These are phyloP conservation scores for Tor tambroides DNA, from an alignment of 2,113 vertebrate genomes.

Conservation along the genomic window DNA sequence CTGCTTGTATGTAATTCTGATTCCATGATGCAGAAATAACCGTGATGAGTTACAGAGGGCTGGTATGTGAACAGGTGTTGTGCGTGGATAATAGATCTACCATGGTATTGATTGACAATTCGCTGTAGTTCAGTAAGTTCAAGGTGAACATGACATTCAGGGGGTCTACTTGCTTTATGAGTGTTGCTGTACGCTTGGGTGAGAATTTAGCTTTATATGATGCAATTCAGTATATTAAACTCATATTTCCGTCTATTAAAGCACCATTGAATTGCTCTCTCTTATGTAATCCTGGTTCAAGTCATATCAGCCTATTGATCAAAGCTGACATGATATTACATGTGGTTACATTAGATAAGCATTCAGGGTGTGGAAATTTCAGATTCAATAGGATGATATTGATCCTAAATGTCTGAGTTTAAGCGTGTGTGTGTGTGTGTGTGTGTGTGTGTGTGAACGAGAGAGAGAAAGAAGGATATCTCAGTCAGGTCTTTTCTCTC, in stretches of 20 bases:
- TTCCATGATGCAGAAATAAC: constrained; percentile 1
- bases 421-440: neutral
- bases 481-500: constrained; percentile 30
- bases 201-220: constrained; percentile 18
- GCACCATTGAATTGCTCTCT: neutral
- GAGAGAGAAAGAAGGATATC: constrained; percentile 18
- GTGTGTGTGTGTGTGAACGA: neutral
- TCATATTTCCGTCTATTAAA: constrained; percentile 38
- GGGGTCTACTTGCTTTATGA: neutral
- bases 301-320: constrained; percentile 46
- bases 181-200: neutral
- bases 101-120: neutral
- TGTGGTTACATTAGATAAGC: constrained; percentile 42
- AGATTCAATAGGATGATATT: constrained; percentile 52
- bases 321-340: constrained; percentile 38
- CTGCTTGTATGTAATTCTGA: constrained; percentile 12
- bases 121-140: constrained; percentile 1
- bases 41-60: neutral
- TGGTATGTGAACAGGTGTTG: neutral
- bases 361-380: constrained; percentile 49
- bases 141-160: neutral
- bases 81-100: neutral
- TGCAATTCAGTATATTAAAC: constrained; percentile 10
- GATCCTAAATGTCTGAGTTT: constrained; percentile 45
- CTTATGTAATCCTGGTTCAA: constrained; percentile 24